Conservation (phyloP, 2,113 vertebrate species). For the Sturnus vulgaris region DNA sequence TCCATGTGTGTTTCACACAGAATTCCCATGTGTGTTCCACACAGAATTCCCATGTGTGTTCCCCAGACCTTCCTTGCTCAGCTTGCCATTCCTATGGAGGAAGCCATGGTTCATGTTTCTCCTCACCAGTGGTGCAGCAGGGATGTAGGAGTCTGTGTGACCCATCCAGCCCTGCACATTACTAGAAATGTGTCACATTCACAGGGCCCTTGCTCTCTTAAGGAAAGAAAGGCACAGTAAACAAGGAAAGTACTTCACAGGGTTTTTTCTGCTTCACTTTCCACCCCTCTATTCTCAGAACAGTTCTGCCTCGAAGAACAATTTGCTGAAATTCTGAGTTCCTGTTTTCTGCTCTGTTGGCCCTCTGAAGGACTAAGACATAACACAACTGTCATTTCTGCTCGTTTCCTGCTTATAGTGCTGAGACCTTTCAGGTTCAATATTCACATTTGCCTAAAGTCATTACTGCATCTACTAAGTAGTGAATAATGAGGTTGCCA, state of each 20-base stretch:
- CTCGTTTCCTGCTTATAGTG: not conserved
- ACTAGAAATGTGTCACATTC: not conserved
- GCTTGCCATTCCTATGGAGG: not conserved
- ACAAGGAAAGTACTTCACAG: not conserved
- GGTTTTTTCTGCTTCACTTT: not conserved
- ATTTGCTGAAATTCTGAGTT: not conserved
- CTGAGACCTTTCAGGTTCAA: conserved; percentile 39
- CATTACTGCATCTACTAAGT: conserved; percentile 42
- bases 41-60: not conserved
- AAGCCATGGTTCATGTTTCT: not conserved
- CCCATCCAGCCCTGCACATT: not conserved
- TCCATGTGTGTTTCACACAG: not conserved
- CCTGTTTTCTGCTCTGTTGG: conserved; percentile 27
- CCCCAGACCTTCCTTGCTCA: not conserved
- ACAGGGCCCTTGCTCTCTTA: not conserved
- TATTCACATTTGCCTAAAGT: conserved; percentile 45
- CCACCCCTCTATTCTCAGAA: not conserved
- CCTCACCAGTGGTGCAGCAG: not conserved
- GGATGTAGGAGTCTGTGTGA: not conserved
- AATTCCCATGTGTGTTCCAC: not conserved
- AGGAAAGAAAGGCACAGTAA: not conserved
- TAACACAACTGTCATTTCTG: not conserved
- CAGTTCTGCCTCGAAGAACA: not conserved
- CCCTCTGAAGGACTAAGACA: not conserved
- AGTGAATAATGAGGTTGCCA: conserved; percentile 51